Percentiles rank a stretch among this genome's conserved stretches.
phyloP scores from a whole-genome alignment of 2,888 invertebrate species.

The Ophion slaviceki region DNA sequence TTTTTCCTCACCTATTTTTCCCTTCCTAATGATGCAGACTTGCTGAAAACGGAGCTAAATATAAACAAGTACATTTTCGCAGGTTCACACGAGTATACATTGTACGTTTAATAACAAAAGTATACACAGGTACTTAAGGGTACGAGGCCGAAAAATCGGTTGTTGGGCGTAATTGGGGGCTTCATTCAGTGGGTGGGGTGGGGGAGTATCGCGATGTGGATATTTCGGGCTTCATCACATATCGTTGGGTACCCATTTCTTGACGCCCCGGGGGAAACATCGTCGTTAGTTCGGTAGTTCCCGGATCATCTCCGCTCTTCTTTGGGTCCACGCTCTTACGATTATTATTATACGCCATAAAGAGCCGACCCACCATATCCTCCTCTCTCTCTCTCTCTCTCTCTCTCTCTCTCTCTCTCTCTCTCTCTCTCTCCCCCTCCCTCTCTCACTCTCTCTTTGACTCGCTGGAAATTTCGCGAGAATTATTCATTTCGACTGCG shows the following conservation, averaged over 20 bases:
- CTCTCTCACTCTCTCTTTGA: not conserved
- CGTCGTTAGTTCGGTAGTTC: constrained; percentile 55
- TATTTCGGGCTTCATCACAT: constrained; percentile 52
- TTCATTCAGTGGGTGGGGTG: not conserved
- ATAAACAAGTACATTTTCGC: too few relatives aligned
- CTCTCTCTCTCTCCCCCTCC: not conserved
- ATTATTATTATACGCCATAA: constrained; percentile 49
- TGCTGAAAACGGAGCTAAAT: too few relatives aligned
- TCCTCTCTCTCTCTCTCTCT: not conserved
- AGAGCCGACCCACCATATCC: constrained; percentile 5
- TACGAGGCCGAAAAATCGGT: constrained; percentile 16
- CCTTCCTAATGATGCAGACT: too few relatives aligned
- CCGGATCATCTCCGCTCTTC: constrained; percentile 37
- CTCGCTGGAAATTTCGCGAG: constrained; percentile 12
- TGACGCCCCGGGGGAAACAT: constrained; percentile 33
- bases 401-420: not conserved
- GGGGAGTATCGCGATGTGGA: constrained; percentile 9
- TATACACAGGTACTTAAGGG: not conserved
- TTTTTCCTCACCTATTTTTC: too few relatives aligned
- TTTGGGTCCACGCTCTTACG: constrained; percentile 16
- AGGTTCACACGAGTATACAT: too few relatives aligned
- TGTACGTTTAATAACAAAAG: not conserved
- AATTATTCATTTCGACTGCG: constrained; percentile 4
- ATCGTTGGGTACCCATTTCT: constrained; percentile 31
- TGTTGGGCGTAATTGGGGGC: constrained; percentile 48